Conservation (phyloP, 64 coral and sea anemone genomes). For the Astreopora myriophthalma region DNA sequence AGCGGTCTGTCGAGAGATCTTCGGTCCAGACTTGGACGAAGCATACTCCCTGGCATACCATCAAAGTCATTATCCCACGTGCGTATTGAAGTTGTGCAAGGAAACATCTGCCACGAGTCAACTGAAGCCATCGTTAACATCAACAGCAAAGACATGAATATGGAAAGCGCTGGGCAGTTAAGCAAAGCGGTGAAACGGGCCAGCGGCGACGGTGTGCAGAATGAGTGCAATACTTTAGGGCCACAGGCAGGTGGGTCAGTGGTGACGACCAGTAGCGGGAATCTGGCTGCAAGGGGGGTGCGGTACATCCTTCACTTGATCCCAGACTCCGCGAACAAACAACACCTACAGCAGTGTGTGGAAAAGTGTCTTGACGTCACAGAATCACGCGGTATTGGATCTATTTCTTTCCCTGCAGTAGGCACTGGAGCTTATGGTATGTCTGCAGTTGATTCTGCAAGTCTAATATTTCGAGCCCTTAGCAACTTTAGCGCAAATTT, state of each 20-base stretch:
- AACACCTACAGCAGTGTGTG: conserved; percentile 22
- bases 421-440: conserved; percentile 45
- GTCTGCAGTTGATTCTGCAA: conserved; percentile 29
- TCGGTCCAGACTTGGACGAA: not conserved
- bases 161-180: conserved; percentile 63
- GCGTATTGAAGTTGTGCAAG: not conserved
- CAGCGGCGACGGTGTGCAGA: not conserved
- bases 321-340: not conserved
- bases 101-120: conserved; percentile 3
- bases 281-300: not conserved
- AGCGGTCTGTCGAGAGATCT: not conserved
- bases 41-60: not conserved
- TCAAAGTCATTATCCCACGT: too few species aligned
- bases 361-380: conserved; percentile 46
- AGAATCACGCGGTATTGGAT: not conserved
- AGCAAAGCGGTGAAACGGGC: conserved; percentile 57
- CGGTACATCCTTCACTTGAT: not conserved
- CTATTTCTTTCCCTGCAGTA: conserved; percentile 57
- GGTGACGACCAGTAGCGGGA: not conserved
- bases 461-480: conserved; percentile 55
- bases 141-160: conserved; percentile 28
- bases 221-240: not conserved
- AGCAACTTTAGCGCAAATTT: not conserved
- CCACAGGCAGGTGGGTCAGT: conserved; percentile 3
- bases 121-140: conserved; percentile 43